Conservation (phyloP, 2,797 vertebrate genomes). For the Spheniscus humboldti region DNA sequence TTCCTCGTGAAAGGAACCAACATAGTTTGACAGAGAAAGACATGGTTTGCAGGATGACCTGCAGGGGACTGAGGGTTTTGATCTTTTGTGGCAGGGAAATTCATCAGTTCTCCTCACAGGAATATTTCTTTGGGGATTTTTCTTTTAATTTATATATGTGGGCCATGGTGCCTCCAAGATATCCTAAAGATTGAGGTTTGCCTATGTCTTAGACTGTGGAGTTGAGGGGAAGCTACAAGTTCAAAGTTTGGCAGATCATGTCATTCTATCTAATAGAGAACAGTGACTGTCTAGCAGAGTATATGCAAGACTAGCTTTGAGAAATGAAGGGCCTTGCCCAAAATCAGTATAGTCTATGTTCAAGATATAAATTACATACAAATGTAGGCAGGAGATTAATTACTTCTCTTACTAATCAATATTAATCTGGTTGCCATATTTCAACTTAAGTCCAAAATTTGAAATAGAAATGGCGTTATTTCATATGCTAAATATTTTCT, state of each 20-base stretch:
- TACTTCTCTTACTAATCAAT: background rate
- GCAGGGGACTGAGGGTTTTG: accelerated
- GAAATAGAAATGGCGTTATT: background rate
- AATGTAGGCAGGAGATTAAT: background rate
- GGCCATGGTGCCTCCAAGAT: accelerated
- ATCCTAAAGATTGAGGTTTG: background rate
- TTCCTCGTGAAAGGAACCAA: background rate
- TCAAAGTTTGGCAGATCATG: background rate
- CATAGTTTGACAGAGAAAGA: background rate
- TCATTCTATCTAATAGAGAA: background rate
- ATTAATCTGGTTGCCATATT: background rate
- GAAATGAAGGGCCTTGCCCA: background rate
- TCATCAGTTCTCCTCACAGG: background rate
- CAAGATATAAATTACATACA: background rate
- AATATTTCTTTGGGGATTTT: background rate
- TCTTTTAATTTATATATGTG: background rate
- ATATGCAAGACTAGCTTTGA: background rate
- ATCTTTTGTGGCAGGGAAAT: background rate
- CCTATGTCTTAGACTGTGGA: background rate
- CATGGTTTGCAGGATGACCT: background rate
- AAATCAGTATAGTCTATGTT: background rate
- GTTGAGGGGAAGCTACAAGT: background rate
- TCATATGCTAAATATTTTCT: background rate
- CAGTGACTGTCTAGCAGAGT: background rate
- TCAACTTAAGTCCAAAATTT: background rate